Base-by-base conservation (phyloP, 2,113 vertebrate species). In the Probosciger aterrimus region DNA sequence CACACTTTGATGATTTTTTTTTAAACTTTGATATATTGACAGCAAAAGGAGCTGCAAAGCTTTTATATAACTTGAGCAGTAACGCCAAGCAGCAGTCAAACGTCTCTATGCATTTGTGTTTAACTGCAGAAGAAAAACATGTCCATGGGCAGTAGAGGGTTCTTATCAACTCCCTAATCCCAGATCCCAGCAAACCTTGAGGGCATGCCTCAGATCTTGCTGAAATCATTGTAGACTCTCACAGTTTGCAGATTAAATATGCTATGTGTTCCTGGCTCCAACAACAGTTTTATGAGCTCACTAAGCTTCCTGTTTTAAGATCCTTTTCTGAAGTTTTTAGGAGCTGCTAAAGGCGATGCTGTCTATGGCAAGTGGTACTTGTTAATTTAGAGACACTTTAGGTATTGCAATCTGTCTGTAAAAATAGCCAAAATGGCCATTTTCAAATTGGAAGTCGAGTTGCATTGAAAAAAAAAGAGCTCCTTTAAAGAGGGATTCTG, bases 151-250 rank as follows among this genome's bases (percentile, higher is more conserved):
- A 98, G 97, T 95, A 95, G 96, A 98, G 98, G 93, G 98, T 98
- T 99, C 98, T 98, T 98, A 98, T 99, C 98, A 98, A 98, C 98
- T 98, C 98, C 98, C 98, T 99, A 99, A 99, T 99, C 99, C 99
- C 99, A 99, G 98, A 98, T 99, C 99, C 99, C 98, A 98, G 98
- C 98, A 98, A 99, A 99, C 99, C 99, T 99, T 99, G 98, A 99
- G 99, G 99, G 99, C 99, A 99, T 99, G 98, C 98, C 99, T 99
- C 99, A 99, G 99, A 99, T 99, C 99, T 99, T 97, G 96, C 98
- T 99, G 98, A 98, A 98, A 98, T 98, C 98, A 98, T 98, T 98
- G 98, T 98, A 98, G 98, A 98, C 98, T 98, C 98, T 98, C 98
- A 98, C 98, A 98, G 98, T 98, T 98, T 98, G 98, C 98, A 98